Evolutionary conservation across 2,113 vertebrate species (phyloP).

Genomic region (Rhombomys opimus): DNA sequence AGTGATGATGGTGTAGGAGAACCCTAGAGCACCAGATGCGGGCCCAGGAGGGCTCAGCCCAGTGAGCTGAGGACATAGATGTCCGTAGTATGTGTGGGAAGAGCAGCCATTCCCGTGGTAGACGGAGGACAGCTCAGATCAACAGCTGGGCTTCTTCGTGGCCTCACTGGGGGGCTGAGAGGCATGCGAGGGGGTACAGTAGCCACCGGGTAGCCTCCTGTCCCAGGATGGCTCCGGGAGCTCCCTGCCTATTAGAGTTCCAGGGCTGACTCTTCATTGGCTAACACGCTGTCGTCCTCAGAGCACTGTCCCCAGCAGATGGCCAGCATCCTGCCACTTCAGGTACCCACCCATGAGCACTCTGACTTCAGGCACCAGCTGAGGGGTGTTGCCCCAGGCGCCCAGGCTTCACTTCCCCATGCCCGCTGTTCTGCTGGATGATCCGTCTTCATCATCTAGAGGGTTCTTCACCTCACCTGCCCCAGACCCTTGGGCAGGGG

Average conservation of each 20-base stretch:
- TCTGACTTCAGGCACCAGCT: background rate
- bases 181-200: background rate
- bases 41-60: background rate
- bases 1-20: background rate
- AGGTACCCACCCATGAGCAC: background rate
- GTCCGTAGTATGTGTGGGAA: background rate
- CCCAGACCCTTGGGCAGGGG: background rate
- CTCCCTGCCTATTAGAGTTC: background rate
- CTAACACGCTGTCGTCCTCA: fast-evolving
- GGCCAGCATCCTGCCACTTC: background rate
- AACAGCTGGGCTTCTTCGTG: background rate
- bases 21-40: background rate
- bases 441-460: background rate
- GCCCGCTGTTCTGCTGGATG: background rate
- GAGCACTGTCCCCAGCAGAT: background rate
- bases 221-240: background rate
- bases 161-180: background rate
- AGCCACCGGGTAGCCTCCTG: background rate
- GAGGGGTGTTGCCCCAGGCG: background rate
- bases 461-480: background rate
- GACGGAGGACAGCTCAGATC: background rate
- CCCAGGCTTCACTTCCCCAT: no score
- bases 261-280: background rate
- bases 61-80: background rate
- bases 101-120: background rate